These are phyloP conservation scores for Cyclina sinensis DNA, from an alignment of 1,140 invertebrate genomes.

Conservation along the genomic window DNA sequence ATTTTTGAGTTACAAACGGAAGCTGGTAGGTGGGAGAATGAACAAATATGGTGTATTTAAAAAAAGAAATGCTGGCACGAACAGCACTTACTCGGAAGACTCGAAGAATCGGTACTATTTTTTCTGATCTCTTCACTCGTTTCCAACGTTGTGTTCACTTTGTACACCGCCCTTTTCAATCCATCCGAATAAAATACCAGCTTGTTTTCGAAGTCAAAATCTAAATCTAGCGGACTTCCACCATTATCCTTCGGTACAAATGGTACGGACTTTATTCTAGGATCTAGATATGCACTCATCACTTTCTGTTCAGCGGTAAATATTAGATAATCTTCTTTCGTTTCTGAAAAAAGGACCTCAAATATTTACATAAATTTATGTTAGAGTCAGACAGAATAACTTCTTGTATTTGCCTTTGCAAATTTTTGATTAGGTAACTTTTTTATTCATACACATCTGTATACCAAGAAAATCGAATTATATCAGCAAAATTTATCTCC, in stretches of 20 bases:
- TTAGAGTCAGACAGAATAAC: too few species aligned
- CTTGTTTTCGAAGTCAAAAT: constrained; percentile 87
- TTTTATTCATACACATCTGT: too few species aligned
- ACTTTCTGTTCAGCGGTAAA: constrained; percentile 97
- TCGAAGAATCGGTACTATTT: background rate
- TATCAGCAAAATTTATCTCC: too few species aligned
- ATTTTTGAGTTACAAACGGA: too few species aligned
- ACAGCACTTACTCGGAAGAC: background rate
- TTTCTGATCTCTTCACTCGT: background rate
- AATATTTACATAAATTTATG: too few species aligned
- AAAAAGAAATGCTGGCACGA: too few species aligned
- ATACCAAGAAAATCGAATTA: too few species aligned
- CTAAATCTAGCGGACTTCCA: constrained; percentile 80
- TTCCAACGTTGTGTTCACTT: constrained; percentile 71
- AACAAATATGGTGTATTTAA: too few species aligned
- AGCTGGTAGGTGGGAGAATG: too few species aligned
- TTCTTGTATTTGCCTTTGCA: too few species aligned
- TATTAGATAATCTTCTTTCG: constrained; percentile 94
- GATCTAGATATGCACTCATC: constrained; percentile 94
- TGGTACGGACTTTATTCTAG: constrained; percentile 92
- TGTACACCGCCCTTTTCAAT: constrained; percentile 75
- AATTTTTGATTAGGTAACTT: too few species aligned
- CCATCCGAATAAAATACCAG: constrained; percentile 90
- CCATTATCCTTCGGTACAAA: constrained; percentile 90
- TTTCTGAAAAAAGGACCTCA: too few species aligned